Percentiles rank a stretch among this genome's conserved stretches.
These are phyloP conservation scores for Andrena bicolor DNA, from an alignment of 2,888 invertebrate genomes.

Conservation along the genomic window DNA sequence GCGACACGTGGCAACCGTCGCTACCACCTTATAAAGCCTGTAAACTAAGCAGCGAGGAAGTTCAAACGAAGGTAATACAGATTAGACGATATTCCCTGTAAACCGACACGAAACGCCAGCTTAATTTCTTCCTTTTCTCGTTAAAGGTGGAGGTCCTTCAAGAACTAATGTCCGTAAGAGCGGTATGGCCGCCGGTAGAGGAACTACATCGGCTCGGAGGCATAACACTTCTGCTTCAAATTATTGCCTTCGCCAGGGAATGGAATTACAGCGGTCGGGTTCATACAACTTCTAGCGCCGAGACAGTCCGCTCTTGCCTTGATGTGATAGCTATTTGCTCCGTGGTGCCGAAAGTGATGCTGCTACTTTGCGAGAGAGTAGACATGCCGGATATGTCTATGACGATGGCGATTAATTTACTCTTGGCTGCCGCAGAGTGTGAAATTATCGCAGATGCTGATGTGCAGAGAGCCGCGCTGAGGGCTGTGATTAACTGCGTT, in stretches of 20 bases:
- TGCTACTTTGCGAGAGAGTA: slow-evolving; percentile 91
- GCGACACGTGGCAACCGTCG: slow-evolving; percentile 82
- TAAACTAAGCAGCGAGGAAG: slow-evolving; percentile 90
- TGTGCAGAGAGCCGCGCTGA: slow-evolving; percentile 95
- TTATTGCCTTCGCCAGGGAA: slow-evolving; percentile 95
- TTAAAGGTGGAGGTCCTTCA: slow-evolving; percentile 90
- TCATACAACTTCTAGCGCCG: slow-evolving; percentile 87
- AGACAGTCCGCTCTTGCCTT: slow-evolving; percentile 92
- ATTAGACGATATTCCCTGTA: not conserved
- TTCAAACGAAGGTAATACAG: slow-evolving; percentile 89
- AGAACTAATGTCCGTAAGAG: slow-evolving; percentile 90
- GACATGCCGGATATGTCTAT: slow-evolving; percentile 92
- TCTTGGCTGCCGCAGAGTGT: slow-evolving; percentile 92
- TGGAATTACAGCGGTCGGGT: slow-evolving; percentile 94
- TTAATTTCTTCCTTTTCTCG: not conserved
- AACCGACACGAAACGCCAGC: not conserved
- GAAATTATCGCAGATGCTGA: slow-evolving; percentile 96
- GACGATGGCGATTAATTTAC: slow-evolving; percentile 87
- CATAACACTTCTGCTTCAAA: slow-evolving; percentile 92
- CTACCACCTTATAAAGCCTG: slow-evolving; percentile 86
- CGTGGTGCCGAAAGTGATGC: slow-evolving; percentile 93
- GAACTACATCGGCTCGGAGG: slow-evolving; percentile 94
- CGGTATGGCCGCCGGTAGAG: slow-evolving; percentile 95
- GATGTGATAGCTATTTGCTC: slow-evolving; percentile 97
- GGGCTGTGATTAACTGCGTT: slow-evolving; percentile 96